Percentiles rank a stretch among this genome's conserved stretches.
These are phyloP conservation scores for Andricus curvator DNA, from an alignment of 2,888 invertebrate species.

Conservation along the genomic window DNA sequence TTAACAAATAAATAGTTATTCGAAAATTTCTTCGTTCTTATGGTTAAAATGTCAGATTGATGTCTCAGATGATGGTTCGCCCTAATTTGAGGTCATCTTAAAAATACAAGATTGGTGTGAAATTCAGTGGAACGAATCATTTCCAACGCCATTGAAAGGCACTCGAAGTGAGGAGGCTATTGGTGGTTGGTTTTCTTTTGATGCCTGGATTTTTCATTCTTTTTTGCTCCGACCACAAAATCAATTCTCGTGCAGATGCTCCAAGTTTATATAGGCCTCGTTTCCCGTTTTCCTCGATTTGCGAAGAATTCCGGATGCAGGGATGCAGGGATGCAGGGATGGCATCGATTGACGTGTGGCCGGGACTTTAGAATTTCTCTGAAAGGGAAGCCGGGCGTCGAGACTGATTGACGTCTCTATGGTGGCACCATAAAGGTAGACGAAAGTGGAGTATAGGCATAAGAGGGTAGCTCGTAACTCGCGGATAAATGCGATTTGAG, in stretches of 20 bases:
- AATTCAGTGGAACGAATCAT: slow-evolving; percentile 2
- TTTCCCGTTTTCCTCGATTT: slow-evolving; percentile 43
- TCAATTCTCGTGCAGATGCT: slow-evolving; percentile 37
- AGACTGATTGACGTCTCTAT: slow-evolving; percentile 75
- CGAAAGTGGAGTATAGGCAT: slow-evolving; percentile 68
- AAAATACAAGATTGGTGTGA: slow-evolving; percentile 22
- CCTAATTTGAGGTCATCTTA: slow-evolving; percentile 10
- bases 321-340: slow-evolving; percentile 53
- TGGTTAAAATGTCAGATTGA: no score
- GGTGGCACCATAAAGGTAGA: slow-evolving; percentile 67
- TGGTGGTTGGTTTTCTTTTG: slow-evolving; percentile 16
- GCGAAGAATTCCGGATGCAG: slow-evolving; percentile 48
- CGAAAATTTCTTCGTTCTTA: no score
- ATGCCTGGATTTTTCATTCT: not conserved
- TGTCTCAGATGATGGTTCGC: no score
- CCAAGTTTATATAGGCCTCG: slow-evolving; percentile 29
- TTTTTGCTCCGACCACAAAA: slow-evolving; percentile 13
- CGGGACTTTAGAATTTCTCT: slow-evolving; percentile 70
- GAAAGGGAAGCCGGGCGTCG: slow-evolving; percentile 68
- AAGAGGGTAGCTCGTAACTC: slow-evolving; percentile 66
- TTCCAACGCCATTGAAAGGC: not conserved
- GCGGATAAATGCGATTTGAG: slow-evolving; percentile 74
- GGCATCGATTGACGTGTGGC: slow-evolving; percentile 67
- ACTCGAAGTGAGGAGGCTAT: slow-evolving; percentile 5
- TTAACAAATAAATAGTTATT: no score